A percentile compares a stretch with the other conserved stretches of the same genome.
Conservation (phyloP, 2,113 vertebrate genomes). For the Microcebus ravelobensis region DNA sequence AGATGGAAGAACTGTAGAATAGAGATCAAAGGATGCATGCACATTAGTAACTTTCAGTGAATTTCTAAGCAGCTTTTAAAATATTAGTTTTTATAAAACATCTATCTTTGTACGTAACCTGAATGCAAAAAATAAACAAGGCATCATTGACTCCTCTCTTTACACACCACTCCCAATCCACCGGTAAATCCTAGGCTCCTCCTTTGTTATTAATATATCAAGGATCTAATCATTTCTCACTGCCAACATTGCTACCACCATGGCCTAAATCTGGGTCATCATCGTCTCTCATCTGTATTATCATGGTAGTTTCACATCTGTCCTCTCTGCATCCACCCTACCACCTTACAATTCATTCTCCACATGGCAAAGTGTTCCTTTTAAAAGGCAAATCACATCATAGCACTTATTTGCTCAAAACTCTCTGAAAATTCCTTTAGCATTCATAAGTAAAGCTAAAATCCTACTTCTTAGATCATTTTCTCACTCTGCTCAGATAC, state of each 20-base stretch:
- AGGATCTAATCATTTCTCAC: not conserved
- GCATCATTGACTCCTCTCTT: not conserved
- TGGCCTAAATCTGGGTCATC: not conserved
- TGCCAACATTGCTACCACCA: not conserved
- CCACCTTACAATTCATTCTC: not conserved
- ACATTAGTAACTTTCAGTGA: not conserved
- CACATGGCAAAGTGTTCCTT: not conserved
- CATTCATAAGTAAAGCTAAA: not conserved
- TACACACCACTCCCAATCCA: not conserved
- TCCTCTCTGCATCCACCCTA: not conserved
- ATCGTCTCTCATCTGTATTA: not conserved
- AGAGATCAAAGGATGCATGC: not conserved
- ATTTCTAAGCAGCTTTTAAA: slow-evolving; percentile 21
- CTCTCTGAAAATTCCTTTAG: not conserved
- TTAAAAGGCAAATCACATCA: not conserved
- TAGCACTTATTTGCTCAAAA: not conserved
- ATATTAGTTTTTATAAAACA: not conserved
- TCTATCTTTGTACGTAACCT: not conserved
- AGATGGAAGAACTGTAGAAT: not conserved
- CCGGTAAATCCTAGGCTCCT: not conserved
- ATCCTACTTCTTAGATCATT: not conserved
- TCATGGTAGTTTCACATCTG: not conserved
- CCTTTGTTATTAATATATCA: not conserved
- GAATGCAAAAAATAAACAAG: not conserved
- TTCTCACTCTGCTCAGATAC: not conserved